A percentile compares a stretch with the other conserved stretches of the same genome.
Conservation (phyloP, 2,888 invertebrate genomes). For the Azorinus chamasolen region DNA sequence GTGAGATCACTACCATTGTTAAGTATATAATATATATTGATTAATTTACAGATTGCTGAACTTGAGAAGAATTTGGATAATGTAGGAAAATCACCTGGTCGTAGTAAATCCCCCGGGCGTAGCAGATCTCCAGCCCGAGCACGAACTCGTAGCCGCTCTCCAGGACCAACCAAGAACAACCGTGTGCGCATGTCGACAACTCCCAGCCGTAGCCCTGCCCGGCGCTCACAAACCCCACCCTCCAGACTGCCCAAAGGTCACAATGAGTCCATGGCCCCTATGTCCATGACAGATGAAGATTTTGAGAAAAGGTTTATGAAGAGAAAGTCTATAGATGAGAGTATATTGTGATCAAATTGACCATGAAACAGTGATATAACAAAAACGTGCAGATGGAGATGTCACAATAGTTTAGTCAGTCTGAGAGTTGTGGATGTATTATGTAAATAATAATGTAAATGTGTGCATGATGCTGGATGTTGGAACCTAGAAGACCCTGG, state of each 20-base stretch:
- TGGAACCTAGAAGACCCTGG: too few relatives aligned
- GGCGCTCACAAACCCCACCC: slow-evolving; percentile 63
- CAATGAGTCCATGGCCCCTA: slow-evolving; percentile 69
- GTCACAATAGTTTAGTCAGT: too few relatives aligned
- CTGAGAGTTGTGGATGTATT: too few relatives aligned
- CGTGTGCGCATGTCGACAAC: slow-evolving; percentile 19
- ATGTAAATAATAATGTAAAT: too few relatives aligned
- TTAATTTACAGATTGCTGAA: slow-evolving; percentile 64
- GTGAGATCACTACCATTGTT: too few relatives aligned
- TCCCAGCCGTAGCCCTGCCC: slow-evolving; percentile 38
- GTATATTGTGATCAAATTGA: slow-evolving; percentile 8
- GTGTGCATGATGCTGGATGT: too few relatives aligned
- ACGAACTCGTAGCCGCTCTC: slow-evolving; percentile 6
- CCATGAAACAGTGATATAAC: too few relatives aligned
- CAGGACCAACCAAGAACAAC: slow-evolving; percentile 11
- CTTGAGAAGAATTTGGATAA: slow-evolving; percentile 70
- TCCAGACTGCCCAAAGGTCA: slow-evolving; percentile 60
- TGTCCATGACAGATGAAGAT: slow-evolving; percentile 76
- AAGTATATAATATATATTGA: too few relatives aligned
- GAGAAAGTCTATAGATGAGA: slow-evolving; percentile 33
- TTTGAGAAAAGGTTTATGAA: slow-evolving; percentile 69
- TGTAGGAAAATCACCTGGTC: not conserved
- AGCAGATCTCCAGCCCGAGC: slow-evolving; percentile 28
- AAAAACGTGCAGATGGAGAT: too few relatives aligned
- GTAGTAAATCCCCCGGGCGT: slow-evolving; percentile 51